Conservation (phyloP, 2,888 invertebrate genomes). For the Sturmia bella region DNA sequence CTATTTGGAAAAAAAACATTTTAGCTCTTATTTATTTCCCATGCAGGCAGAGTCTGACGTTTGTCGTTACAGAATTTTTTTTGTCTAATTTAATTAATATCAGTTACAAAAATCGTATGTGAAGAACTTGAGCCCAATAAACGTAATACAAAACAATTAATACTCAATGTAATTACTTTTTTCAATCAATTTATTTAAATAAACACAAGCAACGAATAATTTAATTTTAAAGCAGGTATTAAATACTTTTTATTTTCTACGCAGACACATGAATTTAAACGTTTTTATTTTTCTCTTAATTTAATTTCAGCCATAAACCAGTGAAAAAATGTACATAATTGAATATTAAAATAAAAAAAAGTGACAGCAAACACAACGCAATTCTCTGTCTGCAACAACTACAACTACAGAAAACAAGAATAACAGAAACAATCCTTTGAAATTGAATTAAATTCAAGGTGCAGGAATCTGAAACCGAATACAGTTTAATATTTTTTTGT, state of each 20-base stretch:
- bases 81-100: too few species aligned
- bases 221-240: neutral
- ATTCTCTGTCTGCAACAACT: neutral
- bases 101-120: too few species aligned
- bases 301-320: conserved; percentile 55
- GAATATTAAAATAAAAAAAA: conserved; percentile 31
- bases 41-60: too few species aligned
- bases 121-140: too few species aligned
- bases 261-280: neutral
- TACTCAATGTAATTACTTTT: neutral
- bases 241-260: neutral
- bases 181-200: neutral
- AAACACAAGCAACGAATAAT: neutral
- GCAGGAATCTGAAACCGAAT: conserved; percentile 26
- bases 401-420: neutral
- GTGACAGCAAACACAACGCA: neutral
- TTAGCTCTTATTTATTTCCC: too few species aligned
- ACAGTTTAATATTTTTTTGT: conserved; percentile 6
- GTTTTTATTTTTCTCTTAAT: conserved; percentile 47
- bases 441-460: conserved; percentile 43
- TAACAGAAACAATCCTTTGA: conserved; percentile 2
- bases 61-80: too few species aligned
- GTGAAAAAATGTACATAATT: conserved; percentile 7
- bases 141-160: too few species aligned
- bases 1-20: too few species aligned